These are phyloP conservation scores for Magallana gigas DNA, from an alignment of 1,140 invertebrate species.

Conservation along the genomic window DNA sequence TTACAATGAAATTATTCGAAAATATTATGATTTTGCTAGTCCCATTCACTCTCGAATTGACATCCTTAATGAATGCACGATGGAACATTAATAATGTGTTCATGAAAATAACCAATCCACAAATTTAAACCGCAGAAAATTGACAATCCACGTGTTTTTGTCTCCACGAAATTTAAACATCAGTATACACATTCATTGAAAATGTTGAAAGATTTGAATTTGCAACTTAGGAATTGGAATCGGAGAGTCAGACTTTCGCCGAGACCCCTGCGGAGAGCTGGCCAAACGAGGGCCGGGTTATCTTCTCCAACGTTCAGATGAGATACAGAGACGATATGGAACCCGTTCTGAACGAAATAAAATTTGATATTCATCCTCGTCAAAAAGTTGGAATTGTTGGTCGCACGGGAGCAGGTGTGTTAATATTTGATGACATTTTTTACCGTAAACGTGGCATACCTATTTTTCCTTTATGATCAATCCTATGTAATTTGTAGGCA, in stretches of 20 bases:
- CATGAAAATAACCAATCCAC: too few relatives aligned
- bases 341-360: slow-evolving; percentile 55
- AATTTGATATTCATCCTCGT: slow-evolving; percentile 68
- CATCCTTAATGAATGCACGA: too few relatives aligned
- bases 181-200: too few relatives aligned
- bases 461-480: neutral
- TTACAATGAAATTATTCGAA: too few relatives aligned
- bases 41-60: too few relatives aligned
- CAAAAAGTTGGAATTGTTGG: slow-evolving; percentile 82
- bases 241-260: slow-evolving; percentile 67
- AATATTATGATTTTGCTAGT: too few relatives aligned
- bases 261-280: slow-evolving; percentile 76
- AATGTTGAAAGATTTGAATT: too few relatives aligned
- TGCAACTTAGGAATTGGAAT: slow-evolving; percentile 51
- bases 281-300: slow-evolving; percentile 80
- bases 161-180: too few relatives aligned
- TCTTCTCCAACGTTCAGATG: slow-evolving; percentile 60
- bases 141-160: too few relatives aligned
- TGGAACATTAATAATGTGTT: too few relatives aligned
- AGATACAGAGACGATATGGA: slow-evolving; percentile 57
- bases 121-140: too few relatives aligned
- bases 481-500: slow-evolving; percentile 77
- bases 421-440: neutral
- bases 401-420: slow-evolving; percentile 65
- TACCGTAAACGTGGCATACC: neutral